These are phyloP conservation scores for Athripsodes cinereus DNA, from an alignment of 2,888 invertebrate species.

Conservation along the genomic window DNA sequence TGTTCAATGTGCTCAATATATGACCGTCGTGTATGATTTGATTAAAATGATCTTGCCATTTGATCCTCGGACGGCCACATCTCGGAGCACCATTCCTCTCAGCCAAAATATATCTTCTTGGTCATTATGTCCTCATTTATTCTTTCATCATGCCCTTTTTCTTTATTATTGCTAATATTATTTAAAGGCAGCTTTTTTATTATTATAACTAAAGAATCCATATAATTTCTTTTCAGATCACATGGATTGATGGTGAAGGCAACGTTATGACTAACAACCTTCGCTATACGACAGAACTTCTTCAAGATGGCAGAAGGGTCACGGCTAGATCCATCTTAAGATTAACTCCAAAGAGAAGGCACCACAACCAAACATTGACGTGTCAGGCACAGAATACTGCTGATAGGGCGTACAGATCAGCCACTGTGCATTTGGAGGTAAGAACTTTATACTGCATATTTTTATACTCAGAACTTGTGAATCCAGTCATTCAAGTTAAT, in stretches of 20 bases:
- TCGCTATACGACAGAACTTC: constrained; percentile 67
- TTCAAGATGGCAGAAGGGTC: constrained; percentile 74
- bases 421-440: constrained; percentile 75
- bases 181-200: too few species aligned
- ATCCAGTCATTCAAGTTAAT: background rate
- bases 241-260: constrained; percentile 87
- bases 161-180: too few species aligned
- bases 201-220: too few species aligned
- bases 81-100: too few species aligned
- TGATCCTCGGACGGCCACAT: too few species aligned
- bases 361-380: constrained; percentile 86
- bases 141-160: too few species aligned
- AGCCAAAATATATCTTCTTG: too few species aligned
- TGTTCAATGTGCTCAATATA: too few species aligned
- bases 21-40: too few species aligned
- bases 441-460: constrained; percentile 29
- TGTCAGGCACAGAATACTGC: constrained; percentile 93
- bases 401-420: constrained; percentile 76
- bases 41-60: too few species aligned
- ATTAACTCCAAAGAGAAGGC: constrained; percentile 78
- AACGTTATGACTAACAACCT: constrained; percentile 77
- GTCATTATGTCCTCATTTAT: too few species aligned
- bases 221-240: too few species aligned
- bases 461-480: background rate
- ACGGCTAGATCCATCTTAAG: constrained; percentile 80